phyloP scores from a whole-genome alignment of 2,888 invertebrate species.

The Drosophila siamana region DNA sequence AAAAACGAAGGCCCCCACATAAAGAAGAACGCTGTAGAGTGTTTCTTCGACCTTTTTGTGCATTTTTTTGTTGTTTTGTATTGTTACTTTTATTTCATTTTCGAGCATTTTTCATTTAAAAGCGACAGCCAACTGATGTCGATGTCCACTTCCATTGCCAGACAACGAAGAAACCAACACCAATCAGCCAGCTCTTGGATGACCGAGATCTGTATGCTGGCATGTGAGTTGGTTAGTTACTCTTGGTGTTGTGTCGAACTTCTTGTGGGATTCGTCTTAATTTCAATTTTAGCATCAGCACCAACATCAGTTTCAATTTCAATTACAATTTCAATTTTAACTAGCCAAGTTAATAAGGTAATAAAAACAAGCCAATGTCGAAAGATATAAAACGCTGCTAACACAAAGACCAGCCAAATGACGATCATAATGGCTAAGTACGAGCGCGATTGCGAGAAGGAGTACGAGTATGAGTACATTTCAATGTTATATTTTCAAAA shows the following conservation, averaged over 20 bases:
- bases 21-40: constrained; percentile 75
- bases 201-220: constrained; percentile 54
- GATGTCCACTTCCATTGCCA: constrained; percentile 78
- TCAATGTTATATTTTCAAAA: constrained; percentile 51
- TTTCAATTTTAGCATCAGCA: constrained; percentile 38
- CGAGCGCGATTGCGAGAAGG: not conserved
- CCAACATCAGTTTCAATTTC: constrained; percentile 33
- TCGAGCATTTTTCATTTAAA: constrained; percentile 75
- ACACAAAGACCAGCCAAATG: constrained; percentile 56
- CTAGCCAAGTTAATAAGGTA: constrained; percentile 51
- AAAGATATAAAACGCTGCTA: constrained; percentile 26
- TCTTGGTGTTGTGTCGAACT: constrained; percentile 34
- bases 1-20: constrained; percentile 66
- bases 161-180: constrained; percentile 8
- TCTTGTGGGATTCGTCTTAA: constrained; percentile 69
- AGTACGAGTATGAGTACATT: constrained; percentile 16
- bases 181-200: constrained; percentile 35
- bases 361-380: constrained; percentile 56
- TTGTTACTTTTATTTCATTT: constrained; percentile 47
- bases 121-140: constrained; percentile 77
- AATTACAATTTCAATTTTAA: constrained; percentile 47
- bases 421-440: constrained; percentile 47
- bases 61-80: not conserved
- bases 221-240: constrained; percentile 43
- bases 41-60: constrained; percentile 57